phyloP scores from a whole-genome alignment of 2,888 invertebrate genomes.

The Chrysomela aeneicollis region DNA sequence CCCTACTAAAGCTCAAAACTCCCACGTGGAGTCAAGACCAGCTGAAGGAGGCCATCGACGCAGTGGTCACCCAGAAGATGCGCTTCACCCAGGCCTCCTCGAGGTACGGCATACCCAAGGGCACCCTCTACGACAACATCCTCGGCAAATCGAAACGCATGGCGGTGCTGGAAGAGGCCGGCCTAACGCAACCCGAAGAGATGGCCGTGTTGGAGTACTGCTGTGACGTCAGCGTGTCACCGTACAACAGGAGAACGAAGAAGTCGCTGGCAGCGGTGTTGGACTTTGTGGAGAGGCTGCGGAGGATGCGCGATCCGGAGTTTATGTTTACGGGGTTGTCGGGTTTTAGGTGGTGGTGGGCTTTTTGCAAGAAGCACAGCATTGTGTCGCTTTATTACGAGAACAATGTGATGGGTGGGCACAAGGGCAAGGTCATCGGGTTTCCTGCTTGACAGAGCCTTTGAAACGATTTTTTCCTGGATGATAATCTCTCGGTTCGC shows the following conservation, averaged over 20 bases:
- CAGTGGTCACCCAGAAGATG: constrained; percentile 78
- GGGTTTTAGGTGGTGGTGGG: constrained; percentile 84
- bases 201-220: constrained; percentile 74
- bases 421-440: constrained; percentile 27
- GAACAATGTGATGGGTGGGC: constrained; percentile 40
- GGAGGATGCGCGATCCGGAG: constrained; percentile 68
- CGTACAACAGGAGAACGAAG: constrained; percentile 77
- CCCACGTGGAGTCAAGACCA: constrained; percentile 79
- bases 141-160: constrained; percentile 79
- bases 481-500: neutral
- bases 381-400: constrained; percentile 72
- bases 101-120: constrained; percentile 77
- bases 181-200: constrained; percentile 69
- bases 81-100: constrained; percentile 79
- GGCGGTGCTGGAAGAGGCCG: constrained; percentile 77
- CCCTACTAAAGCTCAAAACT: constrained; percentile 75
- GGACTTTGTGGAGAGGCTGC: constrained; percentile 71
- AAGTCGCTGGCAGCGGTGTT: constrained; percentile 71
- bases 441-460: neutral
- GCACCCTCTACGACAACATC: constrained; percentile 80
- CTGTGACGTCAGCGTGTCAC: constrained; percentile 74
- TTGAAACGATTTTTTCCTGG: constrained; percentile 6
- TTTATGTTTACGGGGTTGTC: constrained; percentile 75
- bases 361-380: constrained; percentile 80
- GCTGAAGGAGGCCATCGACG: constrained; percentile 78